Evolutionary conservation across 2,113 vertebrate species (phyloP).

Genomic region (Microcebus jonahi): DNA sequence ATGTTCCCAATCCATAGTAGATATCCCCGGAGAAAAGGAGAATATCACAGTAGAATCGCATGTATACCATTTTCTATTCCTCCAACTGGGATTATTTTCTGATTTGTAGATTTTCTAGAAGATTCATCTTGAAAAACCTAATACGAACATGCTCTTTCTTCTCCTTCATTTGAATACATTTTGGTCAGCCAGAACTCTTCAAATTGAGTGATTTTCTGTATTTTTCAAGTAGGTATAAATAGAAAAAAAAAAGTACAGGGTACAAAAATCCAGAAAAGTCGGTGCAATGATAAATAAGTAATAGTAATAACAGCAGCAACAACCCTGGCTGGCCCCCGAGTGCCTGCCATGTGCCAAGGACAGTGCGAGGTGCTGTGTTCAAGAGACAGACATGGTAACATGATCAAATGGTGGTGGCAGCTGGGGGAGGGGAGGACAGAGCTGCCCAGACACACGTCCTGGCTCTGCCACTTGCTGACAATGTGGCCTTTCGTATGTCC

Average conservation of each 20-base stretch:
- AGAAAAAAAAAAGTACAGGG: background rate
- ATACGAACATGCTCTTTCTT: background rate
- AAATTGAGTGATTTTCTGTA: background rate
- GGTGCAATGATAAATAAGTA: background rate
- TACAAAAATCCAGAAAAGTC: background rate
- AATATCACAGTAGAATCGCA: background rate
- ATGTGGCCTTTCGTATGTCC: background rate
- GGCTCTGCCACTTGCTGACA: background rate
- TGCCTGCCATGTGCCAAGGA: accelerated
- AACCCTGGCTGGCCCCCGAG: accelerated
- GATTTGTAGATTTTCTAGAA: background rate
- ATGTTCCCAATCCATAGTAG: accelerated
- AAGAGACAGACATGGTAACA: accelerated
- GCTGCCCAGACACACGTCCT: accelerated
- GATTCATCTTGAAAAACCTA: background rate
- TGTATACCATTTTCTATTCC: background rate
- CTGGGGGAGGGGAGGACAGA: accelerated
- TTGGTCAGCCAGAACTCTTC: background rate
- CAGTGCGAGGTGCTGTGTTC: accelerated
- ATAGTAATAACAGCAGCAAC: accelerated
- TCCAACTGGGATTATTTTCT: background rate
- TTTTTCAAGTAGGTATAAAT: background rate
- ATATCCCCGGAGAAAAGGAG: background rate
- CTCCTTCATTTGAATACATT: background rate
- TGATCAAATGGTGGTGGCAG: accelerated